A percentile compares a stretch with the other conserved stretches of the same genome.
Evolutionary conservation across 1,140 invertebrate species (phyloP).

Genomic region (Melanaphis sacchari): DNA sequence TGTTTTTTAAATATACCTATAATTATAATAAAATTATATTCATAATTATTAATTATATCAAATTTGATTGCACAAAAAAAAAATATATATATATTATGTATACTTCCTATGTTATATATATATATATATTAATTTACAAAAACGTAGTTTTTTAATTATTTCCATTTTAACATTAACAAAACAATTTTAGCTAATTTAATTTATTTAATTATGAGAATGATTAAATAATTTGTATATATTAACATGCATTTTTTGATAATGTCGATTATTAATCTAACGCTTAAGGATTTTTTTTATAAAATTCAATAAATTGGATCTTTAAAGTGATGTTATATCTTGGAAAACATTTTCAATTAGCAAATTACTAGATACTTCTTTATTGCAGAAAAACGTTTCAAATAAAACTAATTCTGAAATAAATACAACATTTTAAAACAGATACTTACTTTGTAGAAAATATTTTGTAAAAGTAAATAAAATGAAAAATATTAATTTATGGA

Average conservation of each 20-base stretch:
- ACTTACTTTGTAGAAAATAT: not conserved
- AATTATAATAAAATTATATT: too few species aligned
- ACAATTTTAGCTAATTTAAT: not conserved
- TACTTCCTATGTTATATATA: not conserved
- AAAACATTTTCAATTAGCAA: not conserved
- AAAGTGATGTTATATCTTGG: not conserved
- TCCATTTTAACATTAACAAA: not conserved
- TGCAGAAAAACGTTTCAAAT: not conserved
- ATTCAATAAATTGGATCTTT: not conserved
- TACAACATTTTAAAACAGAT: not conserved
- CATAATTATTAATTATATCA: not conserved
- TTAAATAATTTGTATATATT: not conserved
- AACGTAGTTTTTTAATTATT: not conserved
- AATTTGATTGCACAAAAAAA: not conserved
- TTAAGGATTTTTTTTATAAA: not conserved
- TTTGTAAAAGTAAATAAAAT: not conserved
- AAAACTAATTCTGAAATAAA: not conserved
- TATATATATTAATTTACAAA: too few species aligned
- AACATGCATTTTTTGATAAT: too few species aligned
- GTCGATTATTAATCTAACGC: too few species aligned
- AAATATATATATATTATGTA: too few species aligned
- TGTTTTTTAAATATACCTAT: too few species aligned
- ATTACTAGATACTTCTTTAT: too few species aligned
- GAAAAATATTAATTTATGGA: not conserved
- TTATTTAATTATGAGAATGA: not conserved